phyloP scores from a whole-genome alignment of 1,140 invertebrate species.

The Steinernema khuongi region DNA sequence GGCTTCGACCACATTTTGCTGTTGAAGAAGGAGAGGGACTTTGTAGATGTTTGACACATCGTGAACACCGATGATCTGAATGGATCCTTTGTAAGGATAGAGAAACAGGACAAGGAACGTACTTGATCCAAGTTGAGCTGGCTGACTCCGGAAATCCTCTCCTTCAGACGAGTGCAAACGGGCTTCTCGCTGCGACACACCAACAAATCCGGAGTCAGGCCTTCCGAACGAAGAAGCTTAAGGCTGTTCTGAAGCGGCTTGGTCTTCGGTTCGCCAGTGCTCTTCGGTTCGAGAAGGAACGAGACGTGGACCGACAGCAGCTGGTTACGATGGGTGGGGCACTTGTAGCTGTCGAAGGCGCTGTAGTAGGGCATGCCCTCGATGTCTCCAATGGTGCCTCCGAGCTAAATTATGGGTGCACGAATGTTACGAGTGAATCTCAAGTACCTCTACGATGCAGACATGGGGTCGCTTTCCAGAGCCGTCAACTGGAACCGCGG shows the following conservation, averaged over 20 bases:
- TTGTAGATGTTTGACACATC: constrained; percentile 89
- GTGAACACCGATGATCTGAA: constrained; percentile 84
- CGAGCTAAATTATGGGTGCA: constrained; percentile 65
- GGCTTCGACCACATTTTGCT: constrained; percentile 75
- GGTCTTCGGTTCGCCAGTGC: constrained; percentile 91
- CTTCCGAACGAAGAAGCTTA: constrained; percentile 70
- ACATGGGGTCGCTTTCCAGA: constrained; percentile 68
- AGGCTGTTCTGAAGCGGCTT: constrained; percentile 96
- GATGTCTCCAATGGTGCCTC: constrained; percentile 97
- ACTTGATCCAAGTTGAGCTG: constrained; percentile 84
- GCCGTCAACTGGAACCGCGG: constrained; percentile 72
- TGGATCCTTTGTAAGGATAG: constrained; percentile 19
- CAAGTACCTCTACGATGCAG: constrained; percentile 63
- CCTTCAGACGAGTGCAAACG: constrained; percentile 68
- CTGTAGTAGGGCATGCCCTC: constrained; percentile 99
- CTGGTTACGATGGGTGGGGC: constrained; percentile 77
- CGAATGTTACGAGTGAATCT: constrained; percentile 19
- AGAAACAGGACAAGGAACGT: constrained; percentile 8
- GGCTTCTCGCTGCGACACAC: constrained; percentile 46
- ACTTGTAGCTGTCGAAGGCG: constrained; percentile 95
- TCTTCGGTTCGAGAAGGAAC: constrained; percentile 78
- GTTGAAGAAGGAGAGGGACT: constrained; percentile 85
- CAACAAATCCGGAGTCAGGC: constrained; percentile 83
- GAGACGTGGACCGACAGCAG: constrained; percentile 94
- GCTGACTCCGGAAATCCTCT: constrained; percentile 94